Evolutionary conservation across 2,113 vertebrate species (phyloP), one percentile per base, ranked within the genome.

Genomic region (Poeciliopsis prolifica): DNA sequence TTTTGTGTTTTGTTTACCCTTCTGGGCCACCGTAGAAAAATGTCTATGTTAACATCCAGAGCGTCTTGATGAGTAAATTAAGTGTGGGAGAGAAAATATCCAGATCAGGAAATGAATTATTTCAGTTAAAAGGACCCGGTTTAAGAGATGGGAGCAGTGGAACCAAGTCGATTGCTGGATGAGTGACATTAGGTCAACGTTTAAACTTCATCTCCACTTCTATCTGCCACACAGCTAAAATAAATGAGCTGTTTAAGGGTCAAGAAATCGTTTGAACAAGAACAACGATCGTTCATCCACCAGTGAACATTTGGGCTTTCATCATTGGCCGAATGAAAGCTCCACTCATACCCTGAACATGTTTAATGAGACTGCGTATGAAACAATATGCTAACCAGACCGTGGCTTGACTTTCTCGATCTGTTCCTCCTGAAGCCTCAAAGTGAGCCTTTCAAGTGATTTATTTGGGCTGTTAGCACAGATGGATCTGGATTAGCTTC

Each of bases 401-500:
- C 71, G 10, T 68, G 61, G 71, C 51, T 71, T 51, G 61, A 83
- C 72, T 86, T 85, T 86, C 82, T 76, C 65, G 74, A 77, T 83
- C 71, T 78, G 66, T 28, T 88, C 28, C 72, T 81, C 62, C 28
- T 44, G 72, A 83, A 86, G 84, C 75, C 68, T 58, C 70, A 77
- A 66, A 83, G 78, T 79, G 61, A 84, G 65, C 40, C 40, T 42
- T 14, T 63, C 61, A 66, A 64, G 75, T 87, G 86, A 91, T 91
- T 91, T 89, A 91, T 86, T 83, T 87, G 76, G 65, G 79, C 83
- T 81, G 88, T 91, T 90, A 90, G 79, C 61, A 9, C 68, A 78
- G 86, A 85, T 81, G 80, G 83, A 77, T 91, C 80, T 90, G 87
- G 87, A 91, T 86, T 86, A 87, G 77, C 88, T 86, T 79, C 66